Conservation (phyloP, 2,888 invertebrate genomes). For the Drosophila mettleri region DNA sequence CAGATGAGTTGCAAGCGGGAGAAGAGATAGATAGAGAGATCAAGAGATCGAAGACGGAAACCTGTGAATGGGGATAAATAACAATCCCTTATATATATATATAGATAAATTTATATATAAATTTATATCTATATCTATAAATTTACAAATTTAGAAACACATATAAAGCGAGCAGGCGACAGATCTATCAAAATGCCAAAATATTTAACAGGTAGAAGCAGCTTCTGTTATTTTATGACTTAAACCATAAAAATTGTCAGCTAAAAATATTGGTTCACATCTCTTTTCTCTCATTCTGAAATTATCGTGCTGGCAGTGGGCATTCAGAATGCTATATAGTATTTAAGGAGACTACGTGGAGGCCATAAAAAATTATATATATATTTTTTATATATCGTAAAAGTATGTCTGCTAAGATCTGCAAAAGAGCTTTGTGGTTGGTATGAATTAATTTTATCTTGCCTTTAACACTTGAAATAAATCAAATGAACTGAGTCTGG, state of each 20-base stretch:
- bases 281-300: neutral
- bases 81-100: slow-evolving; percentile 37
- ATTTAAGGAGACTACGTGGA: neutral
- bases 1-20: slow-evolving; percentile 32
- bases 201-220: slow-evolving; percentile 43
- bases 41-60: slow-evolving; percentile 15
- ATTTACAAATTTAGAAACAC: slow-evolving; percentile 30
- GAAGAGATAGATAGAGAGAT: too few species aligned
- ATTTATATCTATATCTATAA: slow-evolving; percentile 23
- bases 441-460: too few species aligned
- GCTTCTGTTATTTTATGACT: neutral
- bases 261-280: neutral
- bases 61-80: slow-evolving; percentile 37
- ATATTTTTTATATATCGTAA: neutral
- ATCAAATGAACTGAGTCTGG: too few species aligned
- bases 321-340: neutral
- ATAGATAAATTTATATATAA: neutral
- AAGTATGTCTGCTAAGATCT: neutral
- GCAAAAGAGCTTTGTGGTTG: neutral
- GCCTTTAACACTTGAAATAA: too few species aligned
- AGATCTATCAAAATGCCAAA: slow-evolving; percentile 64
- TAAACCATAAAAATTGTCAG: neutral
- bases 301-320: slow-evolving; percentile 1
- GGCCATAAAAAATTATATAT: neutral
- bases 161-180: neutral